These are phyloP conservation scores for Panthera leo DNA, from an alignment of 2,113 vertebrate species.

Conservation along the genomic window DNA sequence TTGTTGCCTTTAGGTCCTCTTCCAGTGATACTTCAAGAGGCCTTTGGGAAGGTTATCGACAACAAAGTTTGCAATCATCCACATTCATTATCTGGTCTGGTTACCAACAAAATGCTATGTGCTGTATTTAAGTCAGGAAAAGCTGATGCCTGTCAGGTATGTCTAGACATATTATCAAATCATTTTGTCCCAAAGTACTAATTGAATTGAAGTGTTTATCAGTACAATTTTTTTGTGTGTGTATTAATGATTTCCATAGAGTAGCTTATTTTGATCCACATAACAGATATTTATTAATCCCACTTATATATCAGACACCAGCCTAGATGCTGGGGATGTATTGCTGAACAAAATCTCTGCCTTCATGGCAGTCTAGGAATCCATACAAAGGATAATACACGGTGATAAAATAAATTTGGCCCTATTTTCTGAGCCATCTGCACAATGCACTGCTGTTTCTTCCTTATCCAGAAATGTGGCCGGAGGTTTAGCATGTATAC, in stretches of 20 bases:
- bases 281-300: neutral
- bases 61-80: conserved; percentile 83
- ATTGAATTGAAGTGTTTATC: neutral
- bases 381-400: neutral
- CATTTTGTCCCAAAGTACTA: neutral
- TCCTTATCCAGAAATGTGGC: neutral
- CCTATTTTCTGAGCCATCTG: neutral
- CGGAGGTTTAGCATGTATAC: neutral
- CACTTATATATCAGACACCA: neutral
- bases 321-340: neutral
- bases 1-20: neutral
- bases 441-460: neutral
- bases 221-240: neutral
- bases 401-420: neutral
- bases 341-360: neutral
- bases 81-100: conserved; percentile 16
- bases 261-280: neutral
- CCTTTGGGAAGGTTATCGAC: conserved; percentile 87
- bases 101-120: conserved; percentile 86
- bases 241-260: neutral
- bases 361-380: neutral
- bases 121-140: conserved; percentile 85
- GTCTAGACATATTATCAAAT: neutral
- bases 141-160: conserved; percentile 88
- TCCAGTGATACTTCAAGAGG: conserved; percentile 85